Conservation (phyloP, 2,113 vertebrate genomes). For the Gracilinanus agilis region DNA sequence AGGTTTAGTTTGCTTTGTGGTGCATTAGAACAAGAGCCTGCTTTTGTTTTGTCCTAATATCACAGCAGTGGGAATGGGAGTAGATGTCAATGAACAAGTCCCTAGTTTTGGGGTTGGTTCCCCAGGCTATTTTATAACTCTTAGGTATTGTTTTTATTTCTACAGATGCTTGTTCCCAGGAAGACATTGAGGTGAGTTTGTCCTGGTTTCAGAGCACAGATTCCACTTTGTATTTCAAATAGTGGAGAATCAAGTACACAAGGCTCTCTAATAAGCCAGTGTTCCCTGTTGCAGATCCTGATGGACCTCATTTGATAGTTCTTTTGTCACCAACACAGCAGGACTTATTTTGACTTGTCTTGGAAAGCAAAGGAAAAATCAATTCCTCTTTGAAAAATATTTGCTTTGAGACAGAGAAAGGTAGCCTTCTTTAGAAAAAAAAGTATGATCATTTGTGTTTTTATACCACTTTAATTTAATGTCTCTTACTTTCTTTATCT, state of each 20-base stretch:
- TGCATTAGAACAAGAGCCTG: neutral
- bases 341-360: neutral
- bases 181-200: neutral
- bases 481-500: neutral
- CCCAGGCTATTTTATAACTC: neutral
- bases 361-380: neutral
- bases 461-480: neutral
- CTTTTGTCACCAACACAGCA: neutral
- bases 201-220: neutral
- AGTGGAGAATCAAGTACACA: neutral
- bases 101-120: neutral
- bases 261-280: neutral
- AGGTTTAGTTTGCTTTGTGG: neutral
- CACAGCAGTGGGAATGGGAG: neutral
- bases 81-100: neutral
- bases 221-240: neutral
- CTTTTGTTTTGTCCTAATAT: neutral
- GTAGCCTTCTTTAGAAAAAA: neutral
- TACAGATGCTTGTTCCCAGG: constrained; percentile 1
- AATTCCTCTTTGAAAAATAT: neutral
- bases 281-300: neutral
- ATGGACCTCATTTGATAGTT: neutral
- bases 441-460: neutral
- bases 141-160: neutral
- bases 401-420: neutral